Evolutionary conservation across 2,797 vertebrate genomes (phyloP), one percentile per base, ranked within the genome.

Genomic region (Moxostoma hubbsi): DNA sequence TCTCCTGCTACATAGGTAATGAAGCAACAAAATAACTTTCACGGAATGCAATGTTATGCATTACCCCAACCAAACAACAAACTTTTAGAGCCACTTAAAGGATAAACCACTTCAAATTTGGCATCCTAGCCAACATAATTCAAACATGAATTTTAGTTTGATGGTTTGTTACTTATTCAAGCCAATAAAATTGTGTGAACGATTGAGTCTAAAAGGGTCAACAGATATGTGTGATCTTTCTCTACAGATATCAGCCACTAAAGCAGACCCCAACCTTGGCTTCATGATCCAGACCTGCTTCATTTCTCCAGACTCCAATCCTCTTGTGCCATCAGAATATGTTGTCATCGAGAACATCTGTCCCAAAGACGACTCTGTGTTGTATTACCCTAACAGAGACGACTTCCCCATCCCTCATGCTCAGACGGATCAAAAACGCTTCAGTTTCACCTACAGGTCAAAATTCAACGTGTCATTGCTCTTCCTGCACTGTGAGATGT

Each of bases 311-410:
- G 83, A 93, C 87, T 94, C 95, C n/a, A 93, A 95, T 87, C 91
- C 95, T 64, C 90, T 86, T 43, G 82, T 86, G 49, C 11, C 78
- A 82, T 95, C 95, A 0, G 89, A 94, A 58, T 98, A 97, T 81
- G 90, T 89, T 5, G 94, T 99, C 85, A 98, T 99, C 71, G 94
- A 97, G 92, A 98, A 96, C n/a, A 93, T 98, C 85, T 99, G 98
- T 87, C 96, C 96, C 5, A 95, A 87, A 12, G 97, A 99, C 15
- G 94, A 96, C 82, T 96, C 97, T 2, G 89, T 99, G 76, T 91
- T 71, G 54, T 95, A 93, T 91, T 95, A 95, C 82, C 81, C 88
- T 71, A 92, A 87, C 78, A 92, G 69, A 72, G 79, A 89, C 11
- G 90, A 92, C 73, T 91, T 95, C 74, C 92, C 85, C 0, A 13